Conservation (phyloP, 2,888 invertebrate species). For the Apoderus coryli region DNA sequence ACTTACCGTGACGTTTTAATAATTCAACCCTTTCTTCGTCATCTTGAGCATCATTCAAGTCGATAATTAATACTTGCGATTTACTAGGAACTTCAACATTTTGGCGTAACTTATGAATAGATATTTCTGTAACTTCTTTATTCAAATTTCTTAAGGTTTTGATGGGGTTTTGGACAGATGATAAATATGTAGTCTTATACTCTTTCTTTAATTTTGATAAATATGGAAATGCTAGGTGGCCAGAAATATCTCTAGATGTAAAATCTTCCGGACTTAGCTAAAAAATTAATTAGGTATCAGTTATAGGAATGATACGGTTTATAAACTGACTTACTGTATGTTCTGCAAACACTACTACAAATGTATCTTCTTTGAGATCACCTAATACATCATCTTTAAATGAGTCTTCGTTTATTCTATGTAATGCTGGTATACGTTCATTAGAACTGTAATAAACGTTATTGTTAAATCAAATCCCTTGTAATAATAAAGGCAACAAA, state of each 20-base stretch:
- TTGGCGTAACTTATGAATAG: constrained; percentile 22
- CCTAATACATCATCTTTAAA: constrained; percentile 27
- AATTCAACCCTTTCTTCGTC: constrained; percentile 40
- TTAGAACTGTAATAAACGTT: constrained; percentile 17
- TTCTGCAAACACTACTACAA: constrained; percentile 37
- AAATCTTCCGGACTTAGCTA: constrained; percentile 37
- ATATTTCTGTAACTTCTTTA: constrained; percentile 23
- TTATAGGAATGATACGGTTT: constrained; percentile 3
- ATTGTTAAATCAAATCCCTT: constrained; percentile 1
- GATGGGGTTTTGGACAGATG: constrained; percentile 46
- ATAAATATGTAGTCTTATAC: constrained; percentile 36
- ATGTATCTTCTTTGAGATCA: constrained; percentile 26
- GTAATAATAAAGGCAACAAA: constrained; percentile 2
- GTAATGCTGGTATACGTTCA: constrained; percentile 28
- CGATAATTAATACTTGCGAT: constrained; percentile 39
- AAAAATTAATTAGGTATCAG: constrained; percentile 14
- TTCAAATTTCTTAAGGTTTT: constrained; percentile 38
- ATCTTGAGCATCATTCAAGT: constrained; percentile 42
- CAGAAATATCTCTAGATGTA: constrained; percentile 28
- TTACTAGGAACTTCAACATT: constrained; percentile 30
- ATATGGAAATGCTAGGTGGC: constrained; percentile 31
- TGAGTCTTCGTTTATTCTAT: constrained; percentile 26
- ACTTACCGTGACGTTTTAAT: constrained; percentile 45
- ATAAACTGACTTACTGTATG: constrained; percentile 31
- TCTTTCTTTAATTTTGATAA: constrained; percentile 30